Conservation (phyloP, 2,797 vertebrate species). For the Rhinichthys osculus region DNA sequence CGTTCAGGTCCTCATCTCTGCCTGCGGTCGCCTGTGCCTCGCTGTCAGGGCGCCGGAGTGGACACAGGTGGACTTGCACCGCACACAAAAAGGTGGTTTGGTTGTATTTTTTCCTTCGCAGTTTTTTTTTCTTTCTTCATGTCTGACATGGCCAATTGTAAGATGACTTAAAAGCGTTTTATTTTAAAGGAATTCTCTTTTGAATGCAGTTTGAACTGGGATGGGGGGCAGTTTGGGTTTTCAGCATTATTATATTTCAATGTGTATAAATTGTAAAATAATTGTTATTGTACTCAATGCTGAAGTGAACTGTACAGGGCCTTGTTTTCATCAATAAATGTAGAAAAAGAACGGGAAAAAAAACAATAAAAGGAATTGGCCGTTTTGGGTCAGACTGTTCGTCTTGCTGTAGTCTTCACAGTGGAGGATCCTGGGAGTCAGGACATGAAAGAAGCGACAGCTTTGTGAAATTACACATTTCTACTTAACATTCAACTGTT, state of each 20-base stretch:
- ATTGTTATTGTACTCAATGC: slow-evolving; percentile 97
- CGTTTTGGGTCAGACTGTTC: slow-evolving; percentile 61
- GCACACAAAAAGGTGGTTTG: slow-evolving; percentile 72
- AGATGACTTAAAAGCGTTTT: slow-evolving; percentile 70
- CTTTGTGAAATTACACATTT: neutral
- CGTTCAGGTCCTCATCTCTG: slow-evolving; percentile 81
- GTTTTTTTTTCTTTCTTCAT: slow-evolving; percentile 60
- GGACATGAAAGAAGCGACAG: neutral
- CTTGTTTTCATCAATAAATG: slow-evolving; percentile 99
- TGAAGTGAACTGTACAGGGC: slow-evolving; percentile 98
- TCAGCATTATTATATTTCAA: slow-evolving; percentile 81
- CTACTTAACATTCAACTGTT: neutral
- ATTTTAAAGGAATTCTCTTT: slow-evolving; percentile 81
- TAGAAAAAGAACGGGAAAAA: slow-evolving; percentile 82
- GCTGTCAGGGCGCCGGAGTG: slow-evolving; percentile 50
- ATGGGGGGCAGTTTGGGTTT: slow-evolving; percentile 14
- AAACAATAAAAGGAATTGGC: slow-evolving; percentile 81
- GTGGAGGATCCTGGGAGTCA: neutral
- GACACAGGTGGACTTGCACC: slow-evolving; percentile 17
- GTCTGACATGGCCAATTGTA: slow-evolving; percentile 78
- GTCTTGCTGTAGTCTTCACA: neutral
- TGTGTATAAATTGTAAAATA: slow-evolving; percentile 99
- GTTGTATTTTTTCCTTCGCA: slow-evolving; percentile 58
- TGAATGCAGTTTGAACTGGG: slow-evolving; percentile 80
- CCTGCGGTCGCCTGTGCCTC: slow-evolving; percentile 24